Conservation (phyloP, 2,113 vertebrate species). For the Genyomyrus donnyi region DNA sequence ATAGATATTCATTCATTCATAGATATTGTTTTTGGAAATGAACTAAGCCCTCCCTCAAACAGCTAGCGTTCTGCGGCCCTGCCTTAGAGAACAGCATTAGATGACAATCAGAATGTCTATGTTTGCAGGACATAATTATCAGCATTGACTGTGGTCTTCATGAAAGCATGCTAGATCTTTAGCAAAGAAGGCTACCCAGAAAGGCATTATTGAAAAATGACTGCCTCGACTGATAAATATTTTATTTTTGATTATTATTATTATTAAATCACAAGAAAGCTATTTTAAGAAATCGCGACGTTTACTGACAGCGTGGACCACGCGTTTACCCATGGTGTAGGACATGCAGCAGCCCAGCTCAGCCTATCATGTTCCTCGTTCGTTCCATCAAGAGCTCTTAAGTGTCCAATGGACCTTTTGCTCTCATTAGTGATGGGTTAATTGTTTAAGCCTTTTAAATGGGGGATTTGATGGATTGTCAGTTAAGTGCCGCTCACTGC, state of each 20-base stretch:
- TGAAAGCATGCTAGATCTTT: not conserved
- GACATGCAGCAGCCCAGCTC: not conserved
- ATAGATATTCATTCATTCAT: too few relatives aligned
- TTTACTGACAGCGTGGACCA: not conserved
- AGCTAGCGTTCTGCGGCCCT: not conserved
- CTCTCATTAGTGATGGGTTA: not conserved
- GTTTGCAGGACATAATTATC: not conserved
- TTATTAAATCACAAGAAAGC: not conserved
- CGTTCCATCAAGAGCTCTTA: not conserved
- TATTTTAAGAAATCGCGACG: not conserved
- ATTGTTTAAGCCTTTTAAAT: conserved; percentile 36
- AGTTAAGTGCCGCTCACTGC: conserved; percentile 24
- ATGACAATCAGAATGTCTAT: not conserved
- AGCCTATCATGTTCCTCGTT: not conserved
- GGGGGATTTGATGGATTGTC: conserved; percentile 29
- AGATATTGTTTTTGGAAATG: not conserved
- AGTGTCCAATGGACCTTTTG: not conserved
- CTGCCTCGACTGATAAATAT: not conserved
- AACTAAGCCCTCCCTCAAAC: not conserved
- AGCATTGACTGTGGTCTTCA: not conserved
- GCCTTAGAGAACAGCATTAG: not conserved
- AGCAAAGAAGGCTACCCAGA: not conserved
- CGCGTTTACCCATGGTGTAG: not conserved
- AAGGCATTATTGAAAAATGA: not conserved
- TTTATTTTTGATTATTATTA: not conserved